A percentile compares a stretch with the other conserved stretches of the same genome.
Evolutionary conservation across 2,113 vertebrate genomes (phyloP).

Genomic region (Puffinus mauretanicus): DNA sequence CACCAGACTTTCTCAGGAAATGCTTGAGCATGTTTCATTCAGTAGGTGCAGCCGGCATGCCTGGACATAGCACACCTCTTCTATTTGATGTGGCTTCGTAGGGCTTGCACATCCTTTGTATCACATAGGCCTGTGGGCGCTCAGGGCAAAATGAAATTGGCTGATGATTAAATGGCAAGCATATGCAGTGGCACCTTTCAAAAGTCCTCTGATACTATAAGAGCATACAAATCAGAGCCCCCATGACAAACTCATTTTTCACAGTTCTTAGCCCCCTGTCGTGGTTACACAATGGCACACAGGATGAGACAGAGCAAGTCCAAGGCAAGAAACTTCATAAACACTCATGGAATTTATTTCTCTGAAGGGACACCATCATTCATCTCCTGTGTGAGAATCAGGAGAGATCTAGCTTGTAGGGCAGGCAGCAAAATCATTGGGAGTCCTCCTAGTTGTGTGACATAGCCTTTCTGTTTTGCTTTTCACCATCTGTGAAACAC

Average conservation of each 20-base stretch:
- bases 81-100: constrained; percentile 33
- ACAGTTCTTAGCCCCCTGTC: background rate
- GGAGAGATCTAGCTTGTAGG: background rate
- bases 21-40: constrained; percentile 46
- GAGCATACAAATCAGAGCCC: background rate
- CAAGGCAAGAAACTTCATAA: background rate
- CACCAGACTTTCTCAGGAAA: constrained; percentile 55
- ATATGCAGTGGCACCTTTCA: background rate
- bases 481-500: background rate
- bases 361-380: background rate
- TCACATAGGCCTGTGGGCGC: background rate
- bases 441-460: background rate
- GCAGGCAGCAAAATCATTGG: background rate
- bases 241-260: background rate
- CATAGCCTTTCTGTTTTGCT: background rate
- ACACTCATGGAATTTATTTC: background rate
- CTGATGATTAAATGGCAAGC: constrained; percentile 16
- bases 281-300: background rate
- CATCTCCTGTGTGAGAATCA: background rate
- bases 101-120: background rate
- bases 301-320: background rate
- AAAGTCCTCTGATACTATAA: background rate
- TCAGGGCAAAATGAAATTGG: background rate
- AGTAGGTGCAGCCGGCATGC: constrained; percentile 41
- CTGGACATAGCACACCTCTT: background rate